Evolutionary conservation across 2,888 invertebrate species (phyloP).

Genomic region (Dynastes hyllus): DNA sequence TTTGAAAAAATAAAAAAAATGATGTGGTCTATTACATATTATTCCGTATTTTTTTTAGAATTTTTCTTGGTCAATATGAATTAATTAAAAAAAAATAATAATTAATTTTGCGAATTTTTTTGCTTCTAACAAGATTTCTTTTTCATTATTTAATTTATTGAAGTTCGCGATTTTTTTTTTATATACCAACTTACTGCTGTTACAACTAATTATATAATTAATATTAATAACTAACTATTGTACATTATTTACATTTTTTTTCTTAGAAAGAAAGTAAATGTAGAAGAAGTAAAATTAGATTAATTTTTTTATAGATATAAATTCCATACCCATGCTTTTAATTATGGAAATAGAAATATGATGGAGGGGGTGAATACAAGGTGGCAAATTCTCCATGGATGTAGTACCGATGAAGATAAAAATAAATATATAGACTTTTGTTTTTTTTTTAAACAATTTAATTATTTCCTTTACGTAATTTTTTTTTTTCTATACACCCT

Average conservation of each 20-base stretch:
- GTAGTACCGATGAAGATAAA: too few relatives aligned
- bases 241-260: constrained; percentile 65
- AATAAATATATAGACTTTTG: too few relatives aligned
- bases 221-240: not conserved
- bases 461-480: too few relatives aligned
- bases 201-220: constrained; percentile 65
- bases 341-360: not conserved
- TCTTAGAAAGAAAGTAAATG: not conserved
- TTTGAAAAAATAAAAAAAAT: constrained; percentile 62
- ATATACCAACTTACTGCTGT: constrained; percentile 34
- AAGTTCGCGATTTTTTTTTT: not conserved
- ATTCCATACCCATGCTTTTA: constrained; percentile 57
- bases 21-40: constrained; percentile 59
- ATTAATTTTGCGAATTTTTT: constrained; percentile 33
- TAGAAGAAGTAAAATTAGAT: not conserved
- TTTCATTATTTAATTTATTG: constrained; percentile 6
- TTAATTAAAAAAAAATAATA: constrained; percentile 51
- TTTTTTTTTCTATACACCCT: too few relatives aligned
- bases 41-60: not conserved
- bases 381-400: too few relatives aligned
- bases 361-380: too few relatives aligned
- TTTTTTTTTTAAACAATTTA: too few relatives aligned
- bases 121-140: constrained; percentile 35
- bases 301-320: constrained; percentile 57
- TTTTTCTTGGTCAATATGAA: not conserved